Evolutionary conservation across 2,888 invertebrate genomes (phyloP).

Genomic region (Drosophila anceps): DNA sequence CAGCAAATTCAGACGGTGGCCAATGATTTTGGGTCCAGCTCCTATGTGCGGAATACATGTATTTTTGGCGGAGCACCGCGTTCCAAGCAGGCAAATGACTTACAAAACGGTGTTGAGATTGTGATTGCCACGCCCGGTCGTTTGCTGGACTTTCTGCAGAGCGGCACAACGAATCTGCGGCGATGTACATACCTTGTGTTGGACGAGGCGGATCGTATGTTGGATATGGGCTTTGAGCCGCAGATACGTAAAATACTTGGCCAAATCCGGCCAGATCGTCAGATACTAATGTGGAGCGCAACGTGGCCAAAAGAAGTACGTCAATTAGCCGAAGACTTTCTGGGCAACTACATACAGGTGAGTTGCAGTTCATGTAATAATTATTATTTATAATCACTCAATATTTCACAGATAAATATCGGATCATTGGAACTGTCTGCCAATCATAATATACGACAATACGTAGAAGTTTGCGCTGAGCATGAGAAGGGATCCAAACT

Average conservation of each 20-base stretch:
- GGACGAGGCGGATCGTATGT: slow-evolving; percentile 97
- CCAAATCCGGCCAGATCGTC: slow-evolving; percentile 96
- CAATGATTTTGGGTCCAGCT: slow-evolving; percentile 91
- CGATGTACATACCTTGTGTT: slow-evolving; percentile 94
- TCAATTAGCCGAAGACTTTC: slow-evolving; percentile 95
- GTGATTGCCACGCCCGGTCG: slow-evolving; percentile 96
- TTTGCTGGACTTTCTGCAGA: slow-evolving; percentile 93
- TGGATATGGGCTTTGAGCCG: slow-evolving; percentile 99
- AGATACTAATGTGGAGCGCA: slow-evolving; percentile 92
- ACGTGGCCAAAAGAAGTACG: slow-evolving; percentile 95
- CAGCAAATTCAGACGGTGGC: slow-evolving; percentile 94
- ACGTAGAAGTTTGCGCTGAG: not conserved
- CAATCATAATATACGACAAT: slow-evolving; percentile 91
- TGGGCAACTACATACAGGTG: slow-evolving; percentile 90
- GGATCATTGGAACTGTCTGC: slow-evolving; percentile 93
- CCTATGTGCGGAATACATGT: slow-evolving; percentile 93
- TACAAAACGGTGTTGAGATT: slow-evolving; percentile 93
- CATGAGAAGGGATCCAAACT: slow-evolving; percentile 33
- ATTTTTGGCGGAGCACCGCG: slow-evolving; percentile 97
- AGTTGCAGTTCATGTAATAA: not conserved
- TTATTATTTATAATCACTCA: not conserved
- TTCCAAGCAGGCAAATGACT: slow-evolving; percentile 89
- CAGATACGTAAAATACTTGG: slow-evolving; percentile 97
- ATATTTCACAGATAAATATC: slow-evolving; percentile 90
- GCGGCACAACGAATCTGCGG: slow-evolving; percentile 90